phyloP scores from a whole-genome alignment of 2,113 vertebrate species.

The Carollia perspicillata region DNA sequence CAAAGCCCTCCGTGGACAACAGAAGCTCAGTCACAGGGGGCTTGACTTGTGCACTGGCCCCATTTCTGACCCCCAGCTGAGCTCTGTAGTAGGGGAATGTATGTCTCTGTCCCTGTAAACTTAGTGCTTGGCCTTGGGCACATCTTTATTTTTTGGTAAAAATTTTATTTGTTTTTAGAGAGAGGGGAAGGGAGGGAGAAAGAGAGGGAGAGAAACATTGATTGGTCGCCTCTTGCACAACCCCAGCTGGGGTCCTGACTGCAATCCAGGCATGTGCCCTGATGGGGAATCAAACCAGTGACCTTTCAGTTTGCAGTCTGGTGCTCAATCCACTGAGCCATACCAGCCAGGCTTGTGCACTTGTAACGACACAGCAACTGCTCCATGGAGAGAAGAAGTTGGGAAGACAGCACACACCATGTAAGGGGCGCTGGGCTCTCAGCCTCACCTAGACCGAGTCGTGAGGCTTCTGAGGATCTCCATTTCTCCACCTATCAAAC shows the following conservation, averaged over 20 bases:
- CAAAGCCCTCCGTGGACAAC: neutral
- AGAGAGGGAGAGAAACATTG: too few relatives aligned
- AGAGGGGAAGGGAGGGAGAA: too few relatives aligned
- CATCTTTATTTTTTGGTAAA: neutral
- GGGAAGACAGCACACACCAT: fast-evolving
- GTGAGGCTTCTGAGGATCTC: neutral
- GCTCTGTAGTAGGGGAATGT: neutral
- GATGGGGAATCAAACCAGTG: too few relatives aligned
- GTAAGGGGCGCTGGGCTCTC: neutral
- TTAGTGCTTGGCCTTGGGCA: neutral
- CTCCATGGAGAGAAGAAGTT: neutral
- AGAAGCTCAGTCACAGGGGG: neutral
- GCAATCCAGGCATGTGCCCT: too few relatives aligned
- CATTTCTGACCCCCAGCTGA: neutral
- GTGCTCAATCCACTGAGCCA: too few relatives aligned
- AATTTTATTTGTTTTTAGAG: too few relatives aligned
- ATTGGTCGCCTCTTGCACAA: too few relatives aligned
- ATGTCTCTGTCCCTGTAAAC: neutral
- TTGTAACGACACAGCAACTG: neutral
- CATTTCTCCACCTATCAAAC: neutral
- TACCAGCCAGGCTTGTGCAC: neutral
- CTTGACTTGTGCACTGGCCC: neutral
- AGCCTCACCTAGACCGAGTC: neutral
- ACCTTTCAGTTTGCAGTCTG: too few relatives aligned
- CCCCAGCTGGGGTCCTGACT: too few relatives aligned